Percentiles rank a stretch among this genome's conserved stretches.
phyloP scores from a whole-genome alignment of 2,888 invertebrate species.

The Limnephilus auricula region DNA sequence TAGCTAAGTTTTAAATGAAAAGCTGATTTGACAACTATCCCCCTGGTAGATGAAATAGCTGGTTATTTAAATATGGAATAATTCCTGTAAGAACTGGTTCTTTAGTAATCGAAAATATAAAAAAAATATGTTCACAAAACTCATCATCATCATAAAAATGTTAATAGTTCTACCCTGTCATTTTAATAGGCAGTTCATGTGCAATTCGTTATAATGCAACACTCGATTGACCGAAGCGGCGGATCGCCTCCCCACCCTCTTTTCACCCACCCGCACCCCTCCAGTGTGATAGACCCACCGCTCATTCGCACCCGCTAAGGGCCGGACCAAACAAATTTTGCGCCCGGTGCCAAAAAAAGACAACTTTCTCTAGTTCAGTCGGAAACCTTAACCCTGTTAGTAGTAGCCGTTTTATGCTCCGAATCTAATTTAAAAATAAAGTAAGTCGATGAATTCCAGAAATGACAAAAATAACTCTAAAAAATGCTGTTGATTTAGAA shows the following conservation, averaged over 20 bases:
- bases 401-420: background rate
- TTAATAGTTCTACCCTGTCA: slow-evolving; percentile 51
- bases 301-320: background rate
- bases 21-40: too few species aligned
- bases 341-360: background rate
- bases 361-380: background rate
- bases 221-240: slow-evolving; percentile 65
- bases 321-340: background rate
- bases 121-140: background rate
- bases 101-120: too few species aligned
- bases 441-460: too few species aligned
- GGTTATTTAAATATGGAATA: too few species aligned
- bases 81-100: too few species aligned
- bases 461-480: too few species aligned
- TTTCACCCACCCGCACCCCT: slow-evolving; percentile 7
- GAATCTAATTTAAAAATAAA: too few species aligned
- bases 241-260: slow-evolving; percentile 18
- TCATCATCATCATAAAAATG: background rate
- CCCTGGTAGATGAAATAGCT: too few species aligned
- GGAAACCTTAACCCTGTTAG: background rate
- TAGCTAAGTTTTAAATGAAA: too few species aligned
- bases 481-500: too few species aligned
- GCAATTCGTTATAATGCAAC: slow-evolving; percentile 66
- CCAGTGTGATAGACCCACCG: background rate
- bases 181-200: slow-evolving; percentile 66